A percentile compares a stretch with the other conserved stretches of the same genome.
phyloP scores from a whole-genome alignment of 1,140 invertebrate species.

The Contarinia nasturtii region DNA sequence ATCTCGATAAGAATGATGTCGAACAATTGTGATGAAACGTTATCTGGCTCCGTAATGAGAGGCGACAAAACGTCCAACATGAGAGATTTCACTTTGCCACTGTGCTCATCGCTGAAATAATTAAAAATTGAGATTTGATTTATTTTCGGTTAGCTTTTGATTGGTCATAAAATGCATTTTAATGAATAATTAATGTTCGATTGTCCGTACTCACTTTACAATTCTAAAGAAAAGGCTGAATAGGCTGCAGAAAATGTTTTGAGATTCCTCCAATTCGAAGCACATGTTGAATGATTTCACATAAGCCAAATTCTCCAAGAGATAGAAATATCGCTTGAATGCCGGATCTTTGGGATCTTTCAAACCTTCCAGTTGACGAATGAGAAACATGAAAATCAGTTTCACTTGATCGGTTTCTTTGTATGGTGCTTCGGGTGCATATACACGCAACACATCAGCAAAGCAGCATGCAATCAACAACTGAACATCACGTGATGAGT shows the following conservation, averaged over 20 bases:
- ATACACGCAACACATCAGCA: constrained; percentile 91
- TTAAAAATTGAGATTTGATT: too few species aligned
- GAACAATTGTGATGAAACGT: constrained; percentile 80
- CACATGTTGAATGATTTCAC: constrained; percentile 99
- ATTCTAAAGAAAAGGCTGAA: constrained; percentile 94
- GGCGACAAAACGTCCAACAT: constrained; percentile 90
- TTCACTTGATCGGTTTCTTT: constrained; percentile 86
- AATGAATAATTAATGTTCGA: too few species aligned
- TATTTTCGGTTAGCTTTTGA: too few species aligned
- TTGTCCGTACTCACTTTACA: constrained; percentile 56
- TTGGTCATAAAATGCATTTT: too few species aligned
- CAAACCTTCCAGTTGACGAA: constrained; percentile 81
- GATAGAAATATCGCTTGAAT: constrained; percentile 95
- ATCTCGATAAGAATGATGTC: constrained; percentile 90
- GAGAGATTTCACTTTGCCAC: constrained; percentile 86
- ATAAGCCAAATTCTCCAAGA: constrained; percentile 87
- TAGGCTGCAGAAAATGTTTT: constrained; percentile 87
- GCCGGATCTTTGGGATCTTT: constrained; percentile 93
- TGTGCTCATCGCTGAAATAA: constrained; percentile 81
- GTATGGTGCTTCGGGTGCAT: constrained; percentile 95
- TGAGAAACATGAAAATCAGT: constrained; percentile 86
- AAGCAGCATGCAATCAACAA: constrained; percentile 91
- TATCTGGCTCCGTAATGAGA: constrained; percentile 86
- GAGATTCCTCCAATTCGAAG: constrained; percentile 91
- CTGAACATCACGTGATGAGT: constrained; percentile 83